These are phyloP conservation scores for Ruditapes philippinarum DNA, from an alignment of 1,140 invertebrate genomes.

Conservation along the genomic window DNA sequence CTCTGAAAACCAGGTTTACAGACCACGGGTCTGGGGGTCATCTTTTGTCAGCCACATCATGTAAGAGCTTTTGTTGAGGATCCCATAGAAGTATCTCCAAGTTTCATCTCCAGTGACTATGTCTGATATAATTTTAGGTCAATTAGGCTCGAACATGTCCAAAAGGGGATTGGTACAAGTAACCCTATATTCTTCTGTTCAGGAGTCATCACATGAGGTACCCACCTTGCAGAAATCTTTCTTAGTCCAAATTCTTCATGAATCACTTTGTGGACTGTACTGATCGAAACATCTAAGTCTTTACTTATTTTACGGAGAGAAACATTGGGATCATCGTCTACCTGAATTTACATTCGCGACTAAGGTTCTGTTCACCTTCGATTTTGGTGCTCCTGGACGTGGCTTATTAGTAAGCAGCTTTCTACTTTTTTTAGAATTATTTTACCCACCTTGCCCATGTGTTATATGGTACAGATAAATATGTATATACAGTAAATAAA, in stretches of 20 bases:
- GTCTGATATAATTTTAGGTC: slow-evolving; percentile 17
- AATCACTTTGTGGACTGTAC: too few species aligned
- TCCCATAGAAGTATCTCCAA: slow-evolving; percentile 13
- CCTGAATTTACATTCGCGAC: not conserved
- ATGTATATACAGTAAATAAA: too few species aligned
- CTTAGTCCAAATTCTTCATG: slow-evolving; percentile 16
- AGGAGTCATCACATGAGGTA: not conserved
- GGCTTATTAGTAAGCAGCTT: slow-evolving; percentile 42
- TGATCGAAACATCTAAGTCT: too few species aligned
- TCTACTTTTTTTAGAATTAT: too few species aligned
- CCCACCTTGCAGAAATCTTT: not conserved
- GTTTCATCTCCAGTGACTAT: slow-evolving; percentile 6
- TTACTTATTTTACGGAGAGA: too few species aligned
- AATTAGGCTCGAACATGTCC: slow-evolving; percentile 35
- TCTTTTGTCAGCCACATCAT: too few species aligned
- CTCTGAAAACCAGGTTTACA: too few species aligned
- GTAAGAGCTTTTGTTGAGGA: not conserved
- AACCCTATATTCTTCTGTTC: slow-evolving; percentile 9
- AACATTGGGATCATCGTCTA: too few species aligned
- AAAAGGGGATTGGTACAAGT: not conserved
- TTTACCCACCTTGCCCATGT: too few species aligned
- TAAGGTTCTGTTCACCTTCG: slow-evolving; percentile 16
- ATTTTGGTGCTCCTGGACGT: too few species aligned
- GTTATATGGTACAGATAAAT: too few species aligned
- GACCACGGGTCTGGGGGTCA: too few species aligned